Percentiles rank a stretch among this genome's conserved stretches.
Evolutionary conservation across 2,113 vertebrate genomes (phyloP).

Genomic region (Equus przewalskii): DNA sequence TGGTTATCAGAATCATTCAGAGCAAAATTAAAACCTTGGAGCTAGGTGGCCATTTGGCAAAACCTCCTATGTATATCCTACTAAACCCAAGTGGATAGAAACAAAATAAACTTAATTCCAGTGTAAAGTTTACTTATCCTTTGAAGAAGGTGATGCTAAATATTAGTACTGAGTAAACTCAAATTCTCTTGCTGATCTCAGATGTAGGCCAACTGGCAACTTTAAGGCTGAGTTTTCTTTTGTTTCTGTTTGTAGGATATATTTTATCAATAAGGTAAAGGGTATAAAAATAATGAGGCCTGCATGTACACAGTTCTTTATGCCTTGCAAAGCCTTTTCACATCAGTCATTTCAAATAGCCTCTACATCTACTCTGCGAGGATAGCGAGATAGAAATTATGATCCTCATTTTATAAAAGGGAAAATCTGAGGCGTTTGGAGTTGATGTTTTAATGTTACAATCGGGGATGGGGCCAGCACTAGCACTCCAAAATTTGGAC

Average conservation of each 20-base stretch:
- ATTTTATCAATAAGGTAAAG: conserved; percentile 31
- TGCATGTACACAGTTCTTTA: background rate
- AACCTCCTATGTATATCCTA: conserved; percentile 66
- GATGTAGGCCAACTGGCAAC: background rate
- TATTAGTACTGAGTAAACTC: conserved; percentile 65
- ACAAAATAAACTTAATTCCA: conserved; percentile 71
- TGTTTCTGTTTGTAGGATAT: background rate
- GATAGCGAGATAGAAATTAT: background rate
- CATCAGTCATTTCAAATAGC: background rate
- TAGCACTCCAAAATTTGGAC: background rate
- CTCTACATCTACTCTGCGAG: background rate
- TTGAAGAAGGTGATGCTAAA: conserved; percentile 69
- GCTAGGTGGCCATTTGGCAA: conserved; percentile 70
- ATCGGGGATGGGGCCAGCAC: background rate
- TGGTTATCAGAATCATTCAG: conserved; percentile 73
- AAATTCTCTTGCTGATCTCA: conserved; percentile 51
- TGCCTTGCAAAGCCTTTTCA: background rate
- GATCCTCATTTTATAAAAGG: background rate
- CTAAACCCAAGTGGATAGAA: conserved; percentile 75
- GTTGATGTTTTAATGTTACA: conserved; percentile 5
- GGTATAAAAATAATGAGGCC: background rate
- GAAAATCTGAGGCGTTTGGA: background rate
- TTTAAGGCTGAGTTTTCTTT: background rate
- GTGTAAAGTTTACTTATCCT: conserved; percentile 75
- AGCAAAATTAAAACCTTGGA: conserved; percentile 81